phyloP scores from a whole-genome alignment of 2,888 invertebrate species.

The Lochmaea capreae region DNA sequence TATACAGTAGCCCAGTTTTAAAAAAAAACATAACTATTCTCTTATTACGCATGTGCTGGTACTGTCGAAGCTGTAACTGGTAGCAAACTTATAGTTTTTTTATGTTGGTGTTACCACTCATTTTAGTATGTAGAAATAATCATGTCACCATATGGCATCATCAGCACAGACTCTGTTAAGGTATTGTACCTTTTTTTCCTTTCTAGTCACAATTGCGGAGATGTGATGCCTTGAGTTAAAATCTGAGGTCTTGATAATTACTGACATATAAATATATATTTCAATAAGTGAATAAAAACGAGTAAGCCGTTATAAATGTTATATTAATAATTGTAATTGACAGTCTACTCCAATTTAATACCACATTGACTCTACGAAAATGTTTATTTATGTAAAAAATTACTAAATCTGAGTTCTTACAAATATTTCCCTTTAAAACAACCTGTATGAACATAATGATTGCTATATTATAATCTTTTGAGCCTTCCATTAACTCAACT shows the following conservation, averaged over 20 bases:
- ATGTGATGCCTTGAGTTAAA: conserved; percentile 23
- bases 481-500: no score
- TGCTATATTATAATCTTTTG: no score
- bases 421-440: no score
- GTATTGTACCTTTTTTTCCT: conserved; percentile 36
- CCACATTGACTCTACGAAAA: no score
- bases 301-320: neutral
- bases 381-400: no score
- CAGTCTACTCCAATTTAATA: neutral
- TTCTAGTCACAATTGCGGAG: conserved; percentile 17
- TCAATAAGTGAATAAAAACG: neutral
- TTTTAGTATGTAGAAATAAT: conserved; percentile 34
- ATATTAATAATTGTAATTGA: neutral
- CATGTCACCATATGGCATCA: conserved; percentile 35
- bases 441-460: no score
- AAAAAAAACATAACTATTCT: neutral
- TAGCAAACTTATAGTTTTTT: neutral
- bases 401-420: no score
- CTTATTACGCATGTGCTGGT: neutral
- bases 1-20: neutral
- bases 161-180: conserved; percentile 42
- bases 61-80: neutral
- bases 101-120: conserved; percentile 19
- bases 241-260: conserved; percentile 5
- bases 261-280: neutral